Percentiles rank a stretch among this genome's conserved stretches.
Conservation (phyloP, 2,888 invertebrate genomes). For the Ernsta delagoae region DNA sequence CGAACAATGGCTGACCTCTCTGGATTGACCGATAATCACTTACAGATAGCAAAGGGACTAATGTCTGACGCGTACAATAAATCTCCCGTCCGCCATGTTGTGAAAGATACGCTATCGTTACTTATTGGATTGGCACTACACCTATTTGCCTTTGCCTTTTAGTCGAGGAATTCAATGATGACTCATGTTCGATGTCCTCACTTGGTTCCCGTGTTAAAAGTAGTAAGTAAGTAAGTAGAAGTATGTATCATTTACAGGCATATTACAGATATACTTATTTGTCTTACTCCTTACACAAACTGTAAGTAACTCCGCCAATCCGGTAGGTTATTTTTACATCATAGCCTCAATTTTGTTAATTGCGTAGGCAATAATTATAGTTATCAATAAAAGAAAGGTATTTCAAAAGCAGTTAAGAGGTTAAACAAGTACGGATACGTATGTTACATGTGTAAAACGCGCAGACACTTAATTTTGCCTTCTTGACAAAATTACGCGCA, state of each 20-base stretch:
- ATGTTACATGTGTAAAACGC: no score
- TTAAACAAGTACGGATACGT: no score
- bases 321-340: no score
- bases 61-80: constrained; percentile 50
- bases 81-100: constrained; percentile 45
- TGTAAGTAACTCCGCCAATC: no score
- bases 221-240: not conserved
- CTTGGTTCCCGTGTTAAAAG: not conserved
- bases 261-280: not conserved
- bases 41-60: constrained; percentile 50
- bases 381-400: no score
- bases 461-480: not conserved
- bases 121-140: constrained; percentile 48
- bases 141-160: constrained; percentile 34
- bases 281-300: no score
- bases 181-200: constrained; percentile 21
- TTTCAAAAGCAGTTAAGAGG: no score
- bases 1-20: constrained; percentile 52
- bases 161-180: constrained; percentile 31
- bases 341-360: no score
- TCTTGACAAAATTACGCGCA: not conserved
- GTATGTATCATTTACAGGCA: not conserved
- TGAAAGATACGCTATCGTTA: constrained; percentile 52
- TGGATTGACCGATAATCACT: constrained; percentile 55
- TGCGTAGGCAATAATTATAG: no score